Evolutionary conservation across 2,113 vertebrate species (phyloP).

Genomic region (Xiphophorus couchianus): DNA sequence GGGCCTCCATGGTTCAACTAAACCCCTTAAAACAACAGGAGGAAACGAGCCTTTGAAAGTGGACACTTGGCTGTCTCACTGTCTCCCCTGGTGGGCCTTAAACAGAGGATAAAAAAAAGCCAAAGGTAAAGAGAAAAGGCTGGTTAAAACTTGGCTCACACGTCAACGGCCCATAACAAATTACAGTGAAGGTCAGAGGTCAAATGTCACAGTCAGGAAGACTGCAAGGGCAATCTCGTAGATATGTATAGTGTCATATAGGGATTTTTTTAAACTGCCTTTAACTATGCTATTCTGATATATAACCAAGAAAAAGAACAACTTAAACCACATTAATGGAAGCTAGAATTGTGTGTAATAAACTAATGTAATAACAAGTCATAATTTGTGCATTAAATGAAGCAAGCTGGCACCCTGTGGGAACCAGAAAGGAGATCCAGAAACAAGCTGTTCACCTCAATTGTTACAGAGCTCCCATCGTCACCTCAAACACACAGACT

Average conservation of each 20-base stretch:
- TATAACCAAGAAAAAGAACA: background rate
- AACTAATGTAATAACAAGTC: background rate
- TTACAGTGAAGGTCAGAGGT: conserved; percentile 66
- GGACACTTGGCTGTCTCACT: conserved; percentile 52
- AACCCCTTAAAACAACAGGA: conserved; percentile 56
- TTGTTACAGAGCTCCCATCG: conserved; percentile 26
- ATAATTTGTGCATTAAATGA: background rate
- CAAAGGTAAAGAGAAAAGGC: conserved; percentile 28
- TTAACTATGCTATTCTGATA: background rate
- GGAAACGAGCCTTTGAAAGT: conserved; percentile 72
- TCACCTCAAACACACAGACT: conserved; percentile 7
- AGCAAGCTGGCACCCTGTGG: no score
- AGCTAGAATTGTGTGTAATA: background rate
- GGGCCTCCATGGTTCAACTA: conserved; percentile 27
- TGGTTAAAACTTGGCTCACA: conserved; percentile 48
- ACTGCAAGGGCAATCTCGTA: conserved; percentile 37
- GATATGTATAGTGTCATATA: conserved; percentile 32
- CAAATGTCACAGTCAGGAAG: conserved; percentile 67
- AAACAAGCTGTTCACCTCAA: conserved; percentile 25
- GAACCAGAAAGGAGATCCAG: no score
- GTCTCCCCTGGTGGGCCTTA: conserved; percentile 33
- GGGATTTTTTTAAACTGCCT: background rate
- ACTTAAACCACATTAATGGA: background rate
- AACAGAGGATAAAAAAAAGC: conserved; percentile 30
- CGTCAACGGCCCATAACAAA: conserved; percentile 60